Conservation (phyloP, 2,113 vertebrate species). For the Notarius quadriscutis region DNA sequence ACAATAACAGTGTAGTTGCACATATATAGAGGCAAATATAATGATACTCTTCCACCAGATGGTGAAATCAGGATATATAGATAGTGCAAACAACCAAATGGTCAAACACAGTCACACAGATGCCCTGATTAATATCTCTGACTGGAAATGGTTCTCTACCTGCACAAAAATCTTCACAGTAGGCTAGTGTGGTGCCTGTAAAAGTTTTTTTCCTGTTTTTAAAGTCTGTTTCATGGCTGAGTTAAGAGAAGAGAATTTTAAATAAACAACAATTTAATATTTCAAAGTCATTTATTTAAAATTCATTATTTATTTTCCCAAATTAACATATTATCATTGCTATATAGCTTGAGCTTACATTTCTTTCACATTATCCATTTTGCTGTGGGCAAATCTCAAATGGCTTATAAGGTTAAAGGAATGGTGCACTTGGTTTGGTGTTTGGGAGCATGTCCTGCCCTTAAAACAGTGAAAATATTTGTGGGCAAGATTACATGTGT, state of each 20-base stretch:
- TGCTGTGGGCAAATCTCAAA: not conserved
- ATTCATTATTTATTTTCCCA: not conserved
- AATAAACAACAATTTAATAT: not conserved
- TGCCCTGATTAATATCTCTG: not conserved
- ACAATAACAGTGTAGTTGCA: not conserved
- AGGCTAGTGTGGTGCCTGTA: not conserved
- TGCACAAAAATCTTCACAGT: not conserved
- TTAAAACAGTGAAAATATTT: not conserved
- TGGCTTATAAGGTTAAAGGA: not conserved
- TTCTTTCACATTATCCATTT: not conserved
- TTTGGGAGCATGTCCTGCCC: not conserved
- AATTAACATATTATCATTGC: not conserved
- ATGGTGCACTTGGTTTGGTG: not conserved
- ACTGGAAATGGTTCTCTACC: not conserved
- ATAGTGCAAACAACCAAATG: not conserved
- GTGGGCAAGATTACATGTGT: not conserved
- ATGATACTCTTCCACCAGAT: not conserved
- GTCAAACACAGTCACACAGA: not conserved
- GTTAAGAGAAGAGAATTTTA: not conserved
- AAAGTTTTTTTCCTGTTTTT: not conserved
- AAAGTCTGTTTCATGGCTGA: not conserved
- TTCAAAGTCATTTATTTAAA: not conserved
- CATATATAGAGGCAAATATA: not conserved
- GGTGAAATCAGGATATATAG: not conserved
- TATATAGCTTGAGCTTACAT: not conserved